phyloP scores from a whole-genome alignment of 2,113 vertebrate species.

The Gopherus flavomarginatus region DNA sequence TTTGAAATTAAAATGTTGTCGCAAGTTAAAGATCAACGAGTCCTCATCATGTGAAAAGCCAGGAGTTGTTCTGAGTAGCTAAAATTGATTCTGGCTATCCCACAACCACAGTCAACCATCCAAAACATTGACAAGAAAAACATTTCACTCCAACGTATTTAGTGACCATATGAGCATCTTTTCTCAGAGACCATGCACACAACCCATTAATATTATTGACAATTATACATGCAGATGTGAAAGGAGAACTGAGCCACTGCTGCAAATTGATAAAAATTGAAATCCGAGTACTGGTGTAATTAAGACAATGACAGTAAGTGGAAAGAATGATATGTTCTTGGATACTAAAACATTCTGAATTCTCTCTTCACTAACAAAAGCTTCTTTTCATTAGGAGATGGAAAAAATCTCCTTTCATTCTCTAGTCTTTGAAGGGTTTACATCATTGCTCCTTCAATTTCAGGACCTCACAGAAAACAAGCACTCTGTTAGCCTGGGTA shows the following conservation, averaged over 20 bases:
- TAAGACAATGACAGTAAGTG: background rate
- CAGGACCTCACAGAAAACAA: slow-evolving; percentile 69
- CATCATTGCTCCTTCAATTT: slow-evolving; percentile 64
- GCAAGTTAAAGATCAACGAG: fast-evolving
- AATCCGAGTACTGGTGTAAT: background rate
- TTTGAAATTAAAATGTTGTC: background rate
- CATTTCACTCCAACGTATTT: background rate
- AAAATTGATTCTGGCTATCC: fast-evolving
- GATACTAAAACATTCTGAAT: background rate
- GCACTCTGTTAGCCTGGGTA: slow-evolving; percentile 44
- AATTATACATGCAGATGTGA: fast-evolving
- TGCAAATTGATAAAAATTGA: fast-evolving
- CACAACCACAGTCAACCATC: fast-evolving
- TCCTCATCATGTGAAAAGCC: background rate
- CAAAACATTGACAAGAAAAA: fast-evolving
- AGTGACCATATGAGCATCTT: fast-evolving
- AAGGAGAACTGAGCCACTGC: fast-evolving
- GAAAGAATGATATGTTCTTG: slow-evolving; percentile 6
- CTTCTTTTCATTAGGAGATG: slow-evolving; percentile 64
- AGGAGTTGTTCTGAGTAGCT: fast-evolving
- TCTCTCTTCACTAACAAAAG: slow-evolving; percentile 65
- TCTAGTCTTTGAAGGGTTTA: slow-evolving; percentile 58
- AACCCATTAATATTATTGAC: background rate
- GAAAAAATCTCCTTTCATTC: slow-evolving; percentile 46
- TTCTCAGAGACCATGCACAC: fast-evolving